These are phyloP conservation scores for Camelus bactrianus DNA, from an alignment of 2,113 vertebrate species.

Conservation along the genomic window DNA sequence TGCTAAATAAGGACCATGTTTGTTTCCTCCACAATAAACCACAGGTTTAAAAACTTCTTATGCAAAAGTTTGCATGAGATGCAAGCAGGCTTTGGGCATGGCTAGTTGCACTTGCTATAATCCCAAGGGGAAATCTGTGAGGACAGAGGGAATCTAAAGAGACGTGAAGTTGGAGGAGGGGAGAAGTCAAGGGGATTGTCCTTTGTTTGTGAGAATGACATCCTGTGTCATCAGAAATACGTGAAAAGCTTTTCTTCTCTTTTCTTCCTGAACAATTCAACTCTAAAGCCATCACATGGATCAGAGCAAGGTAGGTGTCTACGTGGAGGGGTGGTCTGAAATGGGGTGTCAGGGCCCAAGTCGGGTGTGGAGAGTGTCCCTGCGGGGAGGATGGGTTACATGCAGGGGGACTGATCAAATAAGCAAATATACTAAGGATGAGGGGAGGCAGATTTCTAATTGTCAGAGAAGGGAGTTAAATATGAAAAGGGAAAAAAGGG, in stretches of 20 bases:
- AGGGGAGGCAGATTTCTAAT: too few relatives aligned
- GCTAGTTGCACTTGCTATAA: background rate
- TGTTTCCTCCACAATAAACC: background rate
- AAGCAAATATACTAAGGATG: background rate
- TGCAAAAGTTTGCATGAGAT: background rate
- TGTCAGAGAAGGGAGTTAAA: too few relatives aligned
- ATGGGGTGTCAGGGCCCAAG: background rate
- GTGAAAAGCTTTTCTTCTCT: background rate
- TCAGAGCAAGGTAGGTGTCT: background rate
- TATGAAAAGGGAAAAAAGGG: too few relatives aligned
- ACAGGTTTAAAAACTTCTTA: background rate
- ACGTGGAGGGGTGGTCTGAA: background rate
- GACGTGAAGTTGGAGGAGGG: background rate
- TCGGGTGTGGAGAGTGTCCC: background rate
- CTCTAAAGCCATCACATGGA: background rate
- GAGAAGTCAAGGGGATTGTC: background rate
- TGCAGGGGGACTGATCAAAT: background rate
- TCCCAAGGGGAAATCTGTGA: background rate
- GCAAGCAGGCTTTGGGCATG: background rate
- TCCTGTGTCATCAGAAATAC: background rate
- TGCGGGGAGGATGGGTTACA: background rate
- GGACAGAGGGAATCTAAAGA: background rate
- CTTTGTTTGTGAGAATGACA: background rate
- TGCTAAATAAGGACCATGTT: background rate
- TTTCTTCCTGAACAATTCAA: background rate